Percentiles rank a stretch among this genome's conserved stretches.
These are phyloP conservation scores for Exocentrus adspersus DNA, from an alignment of 2,888 invertebrate genomes.

Conservation along the genomic window DNA sequence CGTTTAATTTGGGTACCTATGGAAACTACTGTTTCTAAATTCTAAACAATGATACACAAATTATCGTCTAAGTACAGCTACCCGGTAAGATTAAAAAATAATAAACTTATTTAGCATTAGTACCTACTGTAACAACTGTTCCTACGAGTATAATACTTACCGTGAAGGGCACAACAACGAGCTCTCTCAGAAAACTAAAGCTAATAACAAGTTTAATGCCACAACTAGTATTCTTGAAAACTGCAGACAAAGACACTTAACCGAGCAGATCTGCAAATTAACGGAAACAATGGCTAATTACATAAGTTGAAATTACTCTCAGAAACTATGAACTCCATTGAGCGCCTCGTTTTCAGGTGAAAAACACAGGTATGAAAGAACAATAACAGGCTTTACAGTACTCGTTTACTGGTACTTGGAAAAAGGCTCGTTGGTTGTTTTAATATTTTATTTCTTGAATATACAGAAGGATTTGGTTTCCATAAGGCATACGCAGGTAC, in stretches of 20 bases:
- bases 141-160: too few species aligned
- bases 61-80: too few species aligned
- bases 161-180: not conserved
- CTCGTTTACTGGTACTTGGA: not conserved
- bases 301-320: not conserved
- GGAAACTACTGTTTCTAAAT: too few species aligned
- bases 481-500: too few species aligned
- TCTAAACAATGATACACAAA: too few species aligned
- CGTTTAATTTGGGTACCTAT: too few species aligned
- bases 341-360: not conserved
- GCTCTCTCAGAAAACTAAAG: not conserved
- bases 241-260: not conserved
- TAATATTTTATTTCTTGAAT: too few species aligned
- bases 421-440: not conserved
- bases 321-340: not conserved
- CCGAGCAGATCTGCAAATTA: not conserved
- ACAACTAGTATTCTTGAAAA: not conserved
- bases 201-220: slow-evolving; percentile 1
- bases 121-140: too few species aligned
- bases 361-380: not conserved
- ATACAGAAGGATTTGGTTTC: too few species aligned
- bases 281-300: not conserved
- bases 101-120: too few species aligned
- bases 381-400: not conserved
- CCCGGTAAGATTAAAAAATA: too few species aligned